Percentiles rank a stretch among this genome's conserved stretches.
Conservation (phyloP, 2,888 invertebrate species). For the Drosophila buzzatii region DNA sequence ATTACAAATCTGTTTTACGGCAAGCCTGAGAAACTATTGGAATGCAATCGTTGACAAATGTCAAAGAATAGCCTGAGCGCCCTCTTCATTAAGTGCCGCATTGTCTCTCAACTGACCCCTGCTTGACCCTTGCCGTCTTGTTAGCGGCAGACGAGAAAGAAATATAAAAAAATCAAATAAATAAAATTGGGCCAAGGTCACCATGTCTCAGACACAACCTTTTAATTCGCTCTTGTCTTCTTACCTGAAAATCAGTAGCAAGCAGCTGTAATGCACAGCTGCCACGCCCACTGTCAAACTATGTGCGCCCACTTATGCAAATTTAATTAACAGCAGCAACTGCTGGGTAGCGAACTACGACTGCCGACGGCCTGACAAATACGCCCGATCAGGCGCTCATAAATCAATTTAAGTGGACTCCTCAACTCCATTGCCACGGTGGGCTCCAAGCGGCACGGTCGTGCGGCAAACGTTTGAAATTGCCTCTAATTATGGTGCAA, state of each 20-base stretch:
- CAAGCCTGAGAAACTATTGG: slow-evolving; percentile 44
- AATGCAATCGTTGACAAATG: slow-evolving; percentile 65
- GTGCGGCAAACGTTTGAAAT: slow-evolving; percentile 57
- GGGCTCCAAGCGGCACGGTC: slow-evolving; percentile 40
- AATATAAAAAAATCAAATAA: neutral
- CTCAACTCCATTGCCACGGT: slow-evolving; percentile 28
- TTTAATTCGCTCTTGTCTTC: neutral
- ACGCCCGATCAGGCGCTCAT: slow-evolving; percentile 79
- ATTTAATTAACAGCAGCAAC: slow-evolving; percentile 62
- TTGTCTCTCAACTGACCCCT: slow-evolving; percentile 72
- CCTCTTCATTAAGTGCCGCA: slow-evolving; percentile 58
- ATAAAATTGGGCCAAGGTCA: slow-evolving; percentile 66
- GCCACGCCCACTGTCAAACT: slow-evolving; percentile 61
- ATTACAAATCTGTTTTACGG: slow-evolving; percentile 54
- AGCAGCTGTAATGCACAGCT: slow-evolving; percentile 54
- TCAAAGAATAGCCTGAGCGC: slow-evolving; percentile 1
- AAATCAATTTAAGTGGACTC: slow-evolving; percentile 83
- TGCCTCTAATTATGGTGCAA: slow-evolving; percentile 75
- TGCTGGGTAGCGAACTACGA: slow-evolving; percentile 14
- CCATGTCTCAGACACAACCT: slow-evolving; percentile 24
- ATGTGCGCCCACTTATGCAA: slow-evolving; percentile 72
- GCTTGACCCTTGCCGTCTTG: slow-evolving; percentile 65
- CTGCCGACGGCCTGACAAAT: slow-evolving; percentile 71
- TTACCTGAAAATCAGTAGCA: slow-evolving; percentile 39
- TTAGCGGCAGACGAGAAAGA: slow-evolving; percentile 40